Percentiles rank a stretch among this genome's conserved stretches.
These are phyloP conservation scores for Yponomeuta plumbellus DNA, from an alignment of 2,888 invertebrate species.

Conservation along the genomic window DNA sequence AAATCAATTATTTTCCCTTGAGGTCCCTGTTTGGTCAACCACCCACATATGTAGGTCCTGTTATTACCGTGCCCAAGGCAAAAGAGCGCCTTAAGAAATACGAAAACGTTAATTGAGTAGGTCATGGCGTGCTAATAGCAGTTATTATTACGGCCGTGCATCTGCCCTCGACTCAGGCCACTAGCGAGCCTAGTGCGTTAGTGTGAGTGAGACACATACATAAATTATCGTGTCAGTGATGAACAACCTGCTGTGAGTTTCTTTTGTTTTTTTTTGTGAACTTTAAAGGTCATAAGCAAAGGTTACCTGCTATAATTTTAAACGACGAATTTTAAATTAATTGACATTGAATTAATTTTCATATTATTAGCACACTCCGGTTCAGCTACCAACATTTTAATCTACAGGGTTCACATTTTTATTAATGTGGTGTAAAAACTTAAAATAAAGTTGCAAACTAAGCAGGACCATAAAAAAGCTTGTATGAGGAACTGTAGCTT, in stretches of 20 bases:
- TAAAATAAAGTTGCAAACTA: too few species aligned
- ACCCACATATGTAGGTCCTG: too few species aligned
- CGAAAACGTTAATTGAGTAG: not conserved
- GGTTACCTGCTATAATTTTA: not conserved
- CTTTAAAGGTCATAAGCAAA: not conserved
- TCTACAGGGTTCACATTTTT: too few species aligned
- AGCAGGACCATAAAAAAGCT: too few species aligned
- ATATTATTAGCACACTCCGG: too few species aligned
- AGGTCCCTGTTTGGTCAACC: too few species aligned
- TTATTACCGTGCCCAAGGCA: too few species aligned
- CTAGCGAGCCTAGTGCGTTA: not conserved
- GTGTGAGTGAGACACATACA: not conserved
- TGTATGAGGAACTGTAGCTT: not conserved
- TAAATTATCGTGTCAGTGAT: not conserved
- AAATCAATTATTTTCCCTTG: too few species aligned
- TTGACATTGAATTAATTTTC: not conserved
- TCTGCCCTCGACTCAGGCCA: not conserved
- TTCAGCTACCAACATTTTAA: too few species aligned
- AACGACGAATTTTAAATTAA: not conserved
- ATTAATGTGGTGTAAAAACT: too few species aligned
- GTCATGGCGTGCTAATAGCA: not conserved
- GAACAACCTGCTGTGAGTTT: not conserved
- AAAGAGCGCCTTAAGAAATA: not conserved
- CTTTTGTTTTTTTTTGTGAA: not conserved
- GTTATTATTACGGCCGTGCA: not conserved